phyloP scores from a whole-genome alignment of 2,113 vertebrate genomes.

The Urocitellus parryii region DNA sequence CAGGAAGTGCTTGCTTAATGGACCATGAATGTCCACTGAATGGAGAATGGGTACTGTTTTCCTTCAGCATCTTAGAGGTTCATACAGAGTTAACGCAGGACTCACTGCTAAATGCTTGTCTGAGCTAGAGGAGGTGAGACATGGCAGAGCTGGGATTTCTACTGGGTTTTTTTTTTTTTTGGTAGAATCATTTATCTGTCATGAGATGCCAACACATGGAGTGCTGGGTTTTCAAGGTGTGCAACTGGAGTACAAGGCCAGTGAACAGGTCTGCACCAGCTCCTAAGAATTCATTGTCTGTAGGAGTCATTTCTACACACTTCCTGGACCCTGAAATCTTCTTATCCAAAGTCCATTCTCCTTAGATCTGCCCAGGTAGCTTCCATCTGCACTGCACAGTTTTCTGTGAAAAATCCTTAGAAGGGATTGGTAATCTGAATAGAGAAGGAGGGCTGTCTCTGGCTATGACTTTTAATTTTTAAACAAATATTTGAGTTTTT shows the following conservation, averaged over 20 bases:
- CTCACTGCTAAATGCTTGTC: background rate
- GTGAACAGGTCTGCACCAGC: background rate
- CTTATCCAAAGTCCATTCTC: background rate
- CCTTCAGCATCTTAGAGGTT: background rate
- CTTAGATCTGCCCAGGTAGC: background rate
- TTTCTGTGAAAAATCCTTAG: conserved; percentile 1
- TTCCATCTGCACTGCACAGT: background rate
- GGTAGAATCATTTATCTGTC: background rate
- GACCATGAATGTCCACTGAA: background rate
- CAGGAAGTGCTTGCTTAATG: background rate
- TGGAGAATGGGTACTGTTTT: background rate
- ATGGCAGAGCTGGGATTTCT: background rate
- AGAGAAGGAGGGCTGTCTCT: background rate
- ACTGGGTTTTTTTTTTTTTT: background rate
- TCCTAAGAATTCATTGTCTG: background rate
- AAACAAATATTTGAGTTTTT: background rate
- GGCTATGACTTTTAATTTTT: background rate
- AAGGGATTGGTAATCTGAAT: background rate
- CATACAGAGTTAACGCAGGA: background rate
- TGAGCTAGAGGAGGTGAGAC: background rate
- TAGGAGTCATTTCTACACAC: background rate
- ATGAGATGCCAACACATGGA: background rate
- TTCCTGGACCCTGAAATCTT: background rate
- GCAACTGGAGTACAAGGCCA: background rate
- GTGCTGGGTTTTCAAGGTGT: background rate